These are phyloP conservation scores for Taurulus bubalis DNA, from an alignment of 2,113 vertebrate genomes.

Conservation along the genomic window DNA sequence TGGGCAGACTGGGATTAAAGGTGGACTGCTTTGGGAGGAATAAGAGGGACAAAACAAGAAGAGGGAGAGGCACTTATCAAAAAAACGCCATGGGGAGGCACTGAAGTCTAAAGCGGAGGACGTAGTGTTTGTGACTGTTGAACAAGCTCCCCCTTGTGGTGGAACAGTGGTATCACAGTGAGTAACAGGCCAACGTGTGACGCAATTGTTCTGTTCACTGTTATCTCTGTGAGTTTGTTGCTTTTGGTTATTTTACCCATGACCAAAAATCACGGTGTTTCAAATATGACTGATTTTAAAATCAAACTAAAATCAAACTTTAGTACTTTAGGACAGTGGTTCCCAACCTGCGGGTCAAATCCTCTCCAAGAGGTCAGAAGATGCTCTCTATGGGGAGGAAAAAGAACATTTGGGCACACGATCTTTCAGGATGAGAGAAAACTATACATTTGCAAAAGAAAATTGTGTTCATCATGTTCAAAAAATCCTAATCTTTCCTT, in stretches of 20 bases:
- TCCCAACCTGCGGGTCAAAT: neutral
- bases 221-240: neutral
- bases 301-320: no score
- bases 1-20: constrained; percentile 1
- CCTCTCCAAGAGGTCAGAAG: neutral
- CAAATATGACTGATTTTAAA: neutral
- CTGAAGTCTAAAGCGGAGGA: neutral
- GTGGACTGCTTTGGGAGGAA: neutral
- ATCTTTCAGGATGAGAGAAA: neutral
- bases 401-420: neutral
- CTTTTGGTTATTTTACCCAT: neutral
- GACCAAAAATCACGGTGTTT: neutral
- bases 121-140: constrained; percentile 17
- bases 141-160: constrained; percentile 69
- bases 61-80: neutral
- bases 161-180: constrained; percentile 12
- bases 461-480: neutral
- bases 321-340: neutral
- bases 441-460: neutral
- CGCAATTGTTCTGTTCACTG: neutral
- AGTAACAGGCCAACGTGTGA: neutral
- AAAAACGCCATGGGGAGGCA: constrained; percentile 11
- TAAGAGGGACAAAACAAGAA: neutral
- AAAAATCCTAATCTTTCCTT: neutral
- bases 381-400: neutral